These are phyloP conservation scores for Branchellion lobata DNA, from an alignment of 2,888 invertebrate species.

Conservation along the genomic window DNA sequence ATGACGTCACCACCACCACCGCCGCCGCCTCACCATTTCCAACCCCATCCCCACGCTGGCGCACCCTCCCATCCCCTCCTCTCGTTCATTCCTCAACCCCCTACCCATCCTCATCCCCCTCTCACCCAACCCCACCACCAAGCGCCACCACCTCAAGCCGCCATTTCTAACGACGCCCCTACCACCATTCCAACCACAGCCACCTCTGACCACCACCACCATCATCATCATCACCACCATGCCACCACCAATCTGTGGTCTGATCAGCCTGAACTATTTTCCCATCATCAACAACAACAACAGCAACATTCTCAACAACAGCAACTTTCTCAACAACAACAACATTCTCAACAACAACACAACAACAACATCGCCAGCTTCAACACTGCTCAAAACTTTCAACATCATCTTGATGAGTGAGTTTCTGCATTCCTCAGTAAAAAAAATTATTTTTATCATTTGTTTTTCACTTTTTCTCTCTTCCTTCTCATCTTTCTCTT, in stretches of 20 bases:
- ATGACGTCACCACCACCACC: neutral
- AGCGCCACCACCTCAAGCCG: neutral
- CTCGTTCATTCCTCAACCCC: no score
- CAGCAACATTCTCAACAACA: neutral
- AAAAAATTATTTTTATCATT: no score
- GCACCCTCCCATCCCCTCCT: no score
- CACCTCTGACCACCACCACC: neutral
- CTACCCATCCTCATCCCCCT: no score
- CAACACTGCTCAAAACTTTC: no score
- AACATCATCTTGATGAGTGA: no score
- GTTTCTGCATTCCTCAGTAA: no score
- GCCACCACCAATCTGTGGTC: neutral
- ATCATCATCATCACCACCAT: neutral
- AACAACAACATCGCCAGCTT: neutral
- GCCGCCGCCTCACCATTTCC: no score
- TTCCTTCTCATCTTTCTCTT: no score
- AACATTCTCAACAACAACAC: neutral
- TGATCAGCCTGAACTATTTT: neutral
- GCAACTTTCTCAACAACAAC: neutral
- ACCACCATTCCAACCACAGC: neutral
- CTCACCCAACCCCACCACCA: no score
- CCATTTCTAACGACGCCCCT: neutral
- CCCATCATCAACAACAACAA: neutral
- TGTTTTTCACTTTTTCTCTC: no score
- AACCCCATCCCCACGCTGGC: no score